Evolutionary conservation across 2,797 vertebrate genomes (phyloP).

Genomic region (Syngnathus rostellatus): DNA sequence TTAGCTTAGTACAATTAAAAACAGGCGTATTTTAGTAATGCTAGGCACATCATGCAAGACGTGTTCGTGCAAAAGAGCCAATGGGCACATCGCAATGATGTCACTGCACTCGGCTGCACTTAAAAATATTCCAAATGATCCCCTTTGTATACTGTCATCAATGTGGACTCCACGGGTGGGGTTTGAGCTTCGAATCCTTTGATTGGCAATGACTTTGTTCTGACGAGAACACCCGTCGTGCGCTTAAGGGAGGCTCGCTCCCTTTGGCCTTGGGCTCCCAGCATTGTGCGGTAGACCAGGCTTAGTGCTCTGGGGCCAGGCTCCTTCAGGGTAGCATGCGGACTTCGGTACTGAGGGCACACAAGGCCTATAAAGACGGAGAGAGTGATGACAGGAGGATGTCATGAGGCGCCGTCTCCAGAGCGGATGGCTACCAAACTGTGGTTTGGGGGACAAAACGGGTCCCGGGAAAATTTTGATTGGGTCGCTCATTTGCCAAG

Average conservation of each 20-base stretch:
- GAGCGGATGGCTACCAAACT: not conserved
- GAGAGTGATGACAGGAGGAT: constrained; percentile 48
- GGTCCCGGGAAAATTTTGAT: not conserved
- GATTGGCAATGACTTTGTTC: constrained; percentile 48
- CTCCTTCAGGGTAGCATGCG: constrained; percentile 48
- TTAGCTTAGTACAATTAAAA: constrained; percentile 37
- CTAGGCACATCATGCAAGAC: constrained; percentile 52
- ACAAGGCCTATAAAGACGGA: constrained; percentile 54
- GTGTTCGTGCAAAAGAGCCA: not conserved
- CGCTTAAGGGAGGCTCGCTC: constrained; percentile 30
- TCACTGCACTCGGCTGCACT: constrained; percentile 6
- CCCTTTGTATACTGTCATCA: constrained; percentile 31
- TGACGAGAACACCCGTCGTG: constrained; percentile 44
- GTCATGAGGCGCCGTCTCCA: not conserved
- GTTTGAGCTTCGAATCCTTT: constrained; percentile 41
- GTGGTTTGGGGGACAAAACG: not conserved
- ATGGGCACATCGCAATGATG: not conserved
- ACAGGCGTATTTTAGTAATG: constrained; percentile 13
- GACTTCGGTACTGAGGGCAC: constrained; percentile 53
- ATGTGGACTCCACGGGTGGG: constrained; percentile 22
- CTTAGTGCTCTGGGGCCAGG: constrained; percentile 44
- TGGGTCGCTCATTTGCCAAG: not conserved
- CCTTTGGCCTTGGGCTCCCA: constrained; percentile 35
- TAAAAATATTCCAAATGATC: constrained; percentile 50
- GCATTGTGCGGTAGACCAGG: constrained; percentile 44